Evolutionary conservation across 2,888 invertebrate species (phyloP).

Genomic region (Callosobruchus maculatus): DNA sequence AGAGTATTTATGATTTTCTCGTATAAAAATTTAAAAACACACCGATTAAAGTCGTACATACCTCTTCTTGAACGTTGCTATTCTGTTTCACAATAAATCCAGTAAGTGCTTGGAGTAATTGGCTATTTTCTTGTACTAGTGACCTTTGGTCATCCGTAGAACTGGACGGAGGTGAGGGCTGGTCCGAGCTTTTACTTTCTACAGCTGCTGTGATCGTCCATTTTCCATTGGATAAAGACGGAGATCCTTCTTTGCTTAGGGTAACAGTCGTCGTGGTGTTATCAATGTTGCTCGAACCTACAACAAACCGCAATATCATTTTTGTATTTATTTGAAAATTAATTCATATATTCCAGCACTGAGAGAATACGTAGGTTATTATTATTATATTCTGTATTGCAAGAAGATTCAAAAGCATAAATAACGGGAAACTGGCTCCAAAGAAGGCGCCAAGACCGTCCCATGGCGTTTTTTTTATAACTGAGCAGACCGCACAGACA

Average conservation of each 20-base stretch:
- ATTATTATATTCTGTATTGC: too few species aligned
- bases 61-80: slow-evolving; percentile 58
- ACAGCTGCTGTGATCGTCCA: slow-evolving; percentile 32
- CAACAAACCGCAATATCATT: too few species aligned
- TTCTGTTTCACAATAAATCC: slow-evolving; percentile 70
- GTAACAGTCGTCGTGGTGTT: slow-evolving; percentile 50
- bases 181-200: slow-evolving; percentile 16
- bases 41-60: slow-evolving; percentile 35
- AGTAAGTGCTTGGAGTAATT: slow-evolving; percentile 65
- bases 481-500: too few species aligned
- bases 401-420: too few species aligned
- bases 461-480: too few species aligned
- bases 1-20: too few species aligned
- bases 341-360: too few species aligned
- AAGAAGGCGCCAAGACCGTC: too few species aligned
- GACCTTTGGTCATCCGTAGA: slow-evolving; percentile 48
- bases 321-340: too few species aligned
- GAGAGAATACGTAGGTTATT: too few species aligned
- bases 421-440: too few species aligned
- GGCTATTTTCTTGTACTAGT: slow-evolving; percentile 65
- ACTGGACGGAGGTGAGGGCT: slow-evolving; percentile 28
- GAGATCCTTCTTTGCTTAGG: slow-evolving; percentile 42
- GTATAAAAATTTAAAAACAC: too few species aligned
- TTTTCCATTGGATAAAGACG: slow-evolving; percentile 17
- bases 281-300: slow-evolving; percentile 13